Evolutionary conservation across 1,140 invertebrate species (phyloP).

Genomic region (Drosophila mojavensis): DNA sequence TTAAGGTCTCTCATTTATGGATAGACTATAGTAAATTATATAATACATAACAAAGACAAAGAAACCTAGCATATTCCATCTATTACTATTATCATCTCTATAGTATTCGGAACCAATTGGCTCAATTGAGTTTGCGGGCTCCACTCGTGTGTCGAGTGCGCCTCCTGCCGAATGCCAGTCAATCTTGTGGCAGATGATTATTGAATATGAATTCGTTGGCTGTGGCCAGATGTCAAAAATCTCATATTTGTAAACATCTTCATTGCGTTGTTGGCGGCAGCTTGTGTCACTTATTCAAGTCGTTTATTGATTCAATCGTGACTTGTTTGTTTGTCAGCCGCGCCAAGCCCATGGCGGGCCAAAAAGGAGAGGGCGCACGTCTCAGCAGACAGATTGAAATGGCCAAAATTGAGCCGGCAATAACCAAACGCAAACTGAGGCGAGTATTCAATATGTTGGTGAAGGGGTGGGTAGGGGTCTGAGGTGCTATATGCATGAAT

Average conservation of each 20-base stretch:
- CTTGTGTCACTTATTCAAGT: conserved; percentile 68
- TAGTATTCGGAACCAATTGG: too few species aligned
- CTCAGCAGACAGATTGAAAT: conserved; percentile 29
- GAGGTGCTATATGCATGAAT: not conserved
- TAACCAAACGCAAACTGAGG: not conserved
- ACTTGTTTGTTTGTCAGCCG: conserved; percentile 39
- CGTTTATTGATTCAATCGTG: conserved; percentile 71
- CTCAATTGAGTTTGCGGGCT: too few species aligned
- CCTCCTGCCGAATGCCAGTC: conserved; percentile 35
- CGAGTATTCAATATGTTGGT: too few species aligned
- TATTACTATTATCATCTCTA: too few species aligned
- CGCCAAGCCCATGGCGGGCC: too few species aligned
- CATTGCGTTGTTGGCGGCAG: conserved; percentile 49
- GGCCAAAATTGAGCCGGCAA: conserved; percentile 7
- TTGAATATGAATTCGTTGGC: conserved; percentile 39
- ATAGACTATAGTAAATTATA: too few species aligned
- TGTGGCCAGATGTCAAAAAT: conserved; percentile 60
- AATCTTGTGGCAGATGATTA: conserved; percentile 57
- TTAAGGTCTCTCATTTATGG: too few species aligned
- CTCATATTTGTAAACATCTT: conserved; percentile 70
- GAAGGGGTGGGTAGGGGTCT: not conserved
- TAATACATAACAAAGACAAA: too few species aligned
- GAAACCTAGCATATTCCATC: too few species aligned
- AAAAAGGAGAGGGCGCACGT: conserved; percentile 36
- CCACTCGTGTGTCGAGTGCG: not conserved